These are phyloP conservation scores for Sarcophaga carnaria DNA, from an alignment of 2,888 invertebrate species.

Conservation along the genomic window DNA sequence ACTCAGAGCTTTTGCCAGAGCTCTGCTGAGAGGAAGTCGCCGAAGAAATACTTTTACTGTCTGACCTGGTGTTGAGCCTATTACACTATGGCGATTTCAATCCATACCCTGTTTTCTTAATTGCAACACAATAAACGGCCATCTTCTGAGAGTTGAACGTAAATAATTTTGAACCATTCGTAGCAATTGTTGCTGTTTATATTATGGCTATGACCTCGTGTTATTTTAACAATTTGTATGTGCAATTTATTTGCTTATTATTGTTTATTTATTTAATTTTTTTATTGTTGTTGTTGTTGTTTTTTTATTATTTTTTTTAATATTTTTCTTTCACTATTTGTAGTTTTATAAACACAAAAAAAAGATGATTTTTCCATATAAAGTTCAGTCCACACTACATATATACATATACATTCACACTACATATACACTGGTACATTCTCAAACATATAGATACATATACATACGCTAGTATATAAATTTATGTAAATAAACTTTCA, in stretches of 20 bases:
- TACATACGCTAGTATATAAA: neutral
- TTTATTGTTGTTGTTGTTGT: neutral
- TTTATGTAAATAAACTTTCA: slow-evolving; percentile 58
- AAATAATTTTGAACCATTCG: no score
- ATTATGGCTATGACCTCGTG: slow-evolving; percentile 23
- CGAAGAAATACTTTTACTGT: no score
- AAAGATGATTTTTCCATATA: neutral
- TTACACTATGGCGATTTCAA: no score
- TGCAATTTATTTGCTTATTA: neutral
- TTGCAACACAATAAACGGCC: no score
- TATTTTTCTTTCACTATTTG: no score
- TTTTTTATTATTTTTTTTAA: neutral
- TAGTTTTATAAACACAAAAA: no score
- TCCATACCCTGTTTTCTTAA: no score
- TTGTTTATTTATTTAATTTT: neutral
- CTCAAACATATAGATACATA: neutral
- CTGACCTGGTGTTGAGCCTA: no score
- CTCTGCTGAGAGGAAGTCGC: no score
- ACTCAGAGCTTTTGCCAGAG: no score
- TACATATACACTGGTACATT: no score
- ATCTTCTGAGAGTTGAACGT: no score
- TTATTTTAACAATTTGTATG: neutral
- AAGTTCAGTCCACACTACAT: neutral
- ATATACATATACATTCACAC: neutral
- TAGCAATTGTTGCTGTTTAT: neutral